Evolutionary conservation across 2,797 vertebrate genomes (phyloP).

Genomic region (Poeciliopsis infans): DNA sequence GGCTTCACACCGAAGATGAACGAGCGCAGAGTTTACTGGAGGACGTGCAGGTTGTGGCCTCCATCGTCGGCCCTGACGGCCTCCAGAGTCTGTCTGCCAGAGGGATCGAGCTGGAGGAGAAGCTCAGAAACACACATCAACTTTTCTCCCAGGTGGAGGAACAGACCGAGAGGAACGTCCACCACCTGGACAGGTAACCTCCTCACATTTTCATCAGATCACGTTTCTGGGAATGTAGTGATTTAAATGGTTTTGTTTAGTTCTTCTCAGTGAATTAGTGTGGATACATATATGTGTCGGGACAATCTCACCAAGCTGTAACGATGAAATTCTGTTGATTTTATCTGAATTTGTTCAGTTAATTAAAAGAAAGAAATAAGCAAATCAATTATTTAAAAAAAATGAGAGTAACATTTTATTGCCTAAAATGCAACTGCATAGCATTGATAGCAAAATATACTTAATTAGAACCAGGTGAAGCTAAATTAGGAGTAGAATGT

Average conservation of each 20-base stretch:
- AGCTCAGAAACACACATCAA: conserved; percentile 76
- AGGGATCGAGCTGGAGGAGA: conserved; percentile 60
- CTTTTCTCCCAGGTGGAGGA: conserved; percentile 84
- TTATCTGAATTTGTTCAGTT: not conserved
- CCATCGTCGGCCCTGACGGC: conserved; percentile 65
- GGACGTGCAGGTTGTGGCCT: conserved; percentile 77
- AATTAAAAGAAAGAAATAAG: no score
- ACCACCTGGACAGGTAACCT: conserved; percentile 72
- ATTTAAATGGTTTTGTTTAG: not conserved
- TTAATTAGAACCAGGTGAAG: no score
- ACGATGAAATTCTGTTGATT: not conserved
- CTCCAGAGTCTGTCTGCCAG: conserved; percentile 79
- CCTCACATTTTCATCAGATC: not conserved
- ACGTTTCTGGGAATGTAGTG: not conserved
- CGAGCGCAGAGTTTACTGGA: conserved; percentile 80
- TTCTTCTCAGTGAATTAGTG: not conserved
- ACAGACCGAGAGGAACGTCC: conserved; percentile 79
- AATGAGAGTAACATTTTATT: no score
- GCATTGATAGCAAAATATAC: no score
- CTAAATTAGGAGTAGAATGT: no score
- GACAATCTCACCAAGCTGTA: not conserved
- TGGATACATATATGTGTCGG: not conserved
- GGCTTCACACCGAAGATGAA: conserved; percentile 83
- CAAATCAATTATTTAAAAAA: no score
- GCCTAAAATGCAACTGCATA: no score